Evolutionary conservation across 2,113 vertebrate genomes (phyloP).

Genomic region (Gavialis gangeticus): DNA sequence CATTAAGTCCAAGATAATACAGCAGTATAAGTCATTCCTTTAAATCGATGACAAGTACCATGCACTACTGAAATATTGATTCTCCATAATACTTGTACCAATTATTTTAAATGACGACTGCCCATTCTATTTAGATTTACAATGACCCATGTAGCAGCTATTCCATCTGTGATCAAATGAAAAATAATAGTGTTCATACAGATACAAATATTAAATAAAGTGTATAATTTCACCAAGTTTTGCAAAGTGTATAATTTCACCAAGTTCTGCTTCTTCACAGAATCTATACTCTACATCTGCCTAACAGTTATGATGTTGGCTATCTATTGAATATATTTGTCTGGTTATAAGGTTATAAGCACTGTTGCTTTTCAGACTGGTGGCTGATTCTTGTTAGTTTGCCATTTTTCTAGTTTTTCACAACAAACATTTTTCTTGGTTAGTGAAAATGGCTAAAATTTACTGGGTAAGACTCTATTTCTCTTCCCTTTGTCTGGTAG

Average conservation of each 20-base stretch:
- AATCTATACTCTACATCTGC: accelerated
- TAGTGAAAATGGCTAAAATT: background rate
- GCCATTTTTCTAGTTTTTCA: background rate
- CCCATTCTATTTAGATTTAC: constrained; percentile 9
- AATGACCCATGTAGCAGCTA: background rate
- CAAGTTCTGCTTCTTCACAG: background rate
- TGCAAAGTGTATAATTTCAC: background rate
- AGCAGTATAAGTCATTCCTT: background rate
- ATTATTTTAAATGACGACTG: constrained; percentile 18
- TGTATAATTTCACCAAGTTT: no score
- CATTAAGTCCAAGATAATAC: background rate
- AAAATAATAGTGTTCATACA: background rate
- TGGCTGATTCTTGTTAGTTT: background rate
- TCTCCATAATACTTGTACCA: background rate
- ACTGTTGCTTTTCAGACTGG: background rate
- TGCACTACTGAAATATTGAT: background rate
- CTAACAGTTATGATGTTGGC: background rate
- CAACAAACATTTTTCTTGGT: background rate
- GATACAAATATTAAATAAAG: background rate
- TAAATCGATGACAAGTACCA: constrained; percentile 6
- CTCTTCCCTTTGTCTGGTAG: background rate
- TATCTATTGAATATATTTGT: background rate
- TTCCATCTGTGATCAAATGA: background rate
- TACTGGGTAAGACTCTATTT: background rate
- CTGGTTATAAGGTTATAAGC: background rate